These are phyloP conservation scores for Coelinius sp. DNA, from an alignment of 2,888 invertebrate species.

Conservation along the genomic window DNA sequence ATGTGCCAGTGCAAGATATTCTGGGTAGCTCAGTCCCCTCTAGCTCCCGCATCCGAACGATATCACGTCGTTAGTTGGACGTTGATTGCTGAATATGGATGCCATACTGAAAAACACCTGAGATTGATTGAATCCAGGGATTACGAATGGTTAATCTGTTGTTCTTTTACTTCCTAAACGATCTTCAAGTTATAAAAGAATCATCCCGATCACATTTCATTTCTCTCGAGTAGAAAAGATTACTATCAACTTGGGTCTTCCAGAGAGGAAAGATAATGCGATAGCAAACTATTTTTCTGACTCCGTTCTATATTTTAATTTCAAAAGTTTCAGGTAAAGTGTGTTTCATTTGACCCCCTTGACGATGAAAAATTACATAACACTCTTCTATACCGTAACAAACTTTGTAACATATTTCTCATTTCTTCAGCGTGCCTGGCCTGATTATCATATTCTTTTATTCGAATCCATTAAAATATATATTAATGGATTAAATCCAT, in stretches of 20 bases:
- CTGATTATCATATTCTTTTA: conserved; percentile 41
- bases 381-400: conserved; percentile 38
- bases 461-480: conserved; percentile 52
- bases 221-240: not conserved
- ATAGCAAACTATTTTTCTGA: conserved; percentile 46
- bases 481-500: conserved; percentile 10
- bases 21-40: not conserved
- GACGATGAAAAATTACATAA: conserved; percentile 58
- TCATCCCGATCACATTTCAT: conserved; percentile 7
- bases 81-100: conserved; percentile 46
- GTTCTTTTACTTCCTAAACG: conserved; percentile 25
- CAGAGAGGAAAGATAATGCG: conserved; percentile 26
- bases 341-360: conserved; percentile 56
- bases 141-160: conserved; percentile 32
- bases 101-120: conserved; percentile 21
- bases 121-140: conserved; percentile 41
- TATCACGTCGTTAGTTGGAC: conserved; percentile 44
- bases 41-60: not conserved
- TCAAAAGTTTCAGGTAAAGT: conserved; percentile 47
- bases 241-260: not conserved
- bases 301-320: conserved; percentile 40
- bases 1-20: conserved; percentile 16
- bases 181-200: not conserved
- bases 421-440: not conserved
- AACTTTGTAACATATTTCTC: conserved; percentile 33